Evolutionary conservation across 2,888 invertebrate species (phyloP).

Genomic region (Blastobasis adustella): DNA sequence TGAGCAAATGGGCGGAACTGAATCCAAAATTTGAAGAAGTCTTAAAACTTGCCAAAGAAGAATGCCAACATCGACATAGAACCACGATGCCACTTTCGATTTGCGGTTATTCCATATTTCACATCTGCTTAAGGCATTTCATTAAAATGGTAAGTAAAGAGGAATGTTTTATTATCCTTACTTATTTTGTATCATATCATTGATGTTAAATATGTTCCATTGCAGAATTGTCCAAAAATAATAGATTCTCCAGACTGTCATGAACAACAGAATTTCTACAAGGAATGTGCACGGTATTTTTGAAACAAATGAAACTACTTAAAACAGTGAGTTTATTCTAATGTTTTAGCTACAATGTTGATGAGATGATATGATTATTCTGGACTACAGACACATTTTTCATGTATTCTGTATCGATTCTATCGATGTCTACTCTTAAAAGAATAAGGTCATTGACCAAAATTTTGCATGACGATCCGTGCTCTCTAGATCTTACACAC

Average conservation of each 20-base stretch:
- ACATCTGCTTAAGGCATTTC: constrained; percentile 36
- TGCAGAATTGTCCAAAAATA: constrained; percentile 47
- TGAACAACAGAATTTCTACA: constrained; percentile 34
- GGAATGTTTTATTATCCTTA: too few species aligned
- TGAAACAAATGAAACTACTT: constrained; percentile 8
- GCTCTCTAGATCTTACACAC: background rate
- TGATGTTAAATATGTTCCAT: constrained; percentile 9
- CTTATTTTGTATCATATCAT: too few species aligned
- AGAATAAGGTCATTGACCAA: too few species aligned
- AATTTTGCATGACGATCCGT: background rate
- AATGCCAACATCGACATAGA: constrained; percentile 27
- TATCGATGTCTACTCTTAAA: too few species aligned
- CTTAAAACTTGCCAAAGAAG: constrained; percentile 31
- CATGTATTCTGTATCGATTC: too few species aligned
- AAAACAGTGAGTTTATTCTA: constrained; percentile 44
- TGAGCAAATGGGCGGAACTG: constrained; percentile 42
- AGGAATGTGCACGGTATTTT: constrained; percentile 40
- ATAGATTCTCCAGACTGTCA: constrained; percentile 30
- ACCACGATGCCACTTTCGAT: constrained; percentile 25
- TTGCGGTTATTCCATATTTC: constrained; percentile 32
- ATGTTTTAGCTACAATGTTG: constrained; percentile 32
- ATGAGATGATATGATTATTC: constrained; percentile 40
- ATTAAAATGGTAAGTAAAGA: constrained; percentile 10
- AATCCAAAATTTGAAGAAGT: constrained; percentile 36
- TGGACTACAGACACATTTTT: constrained; percentile 8